A percentile compares a stretch with the other conserved stretches of the same genome.
Evolutionary conservation across 2,113 vertebrate genomes (phyloP).

Genomic region (Microcebus murinus): DNA sequence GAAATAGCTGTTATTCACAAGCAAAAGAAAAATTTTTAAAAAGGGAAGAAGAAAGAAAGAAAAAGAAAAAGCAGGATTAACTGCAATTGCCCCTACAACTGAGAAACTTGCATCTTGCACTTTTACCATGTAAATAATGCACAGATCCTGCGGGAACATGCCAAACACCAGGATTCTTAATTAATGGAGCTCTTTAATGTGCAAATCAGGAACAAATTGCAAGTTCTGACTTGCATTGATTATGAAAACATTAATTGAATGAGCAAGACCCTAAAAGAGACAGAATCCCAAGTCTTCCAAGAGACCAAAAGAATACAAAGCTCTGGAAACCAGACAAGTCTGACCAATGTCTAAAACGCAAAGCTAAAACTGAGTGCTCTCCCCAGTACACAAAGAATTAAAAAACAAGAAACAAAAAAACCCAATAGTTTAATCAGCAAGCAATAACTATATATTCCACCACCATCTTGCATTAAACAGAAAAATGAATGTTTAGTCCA

Average conservation of each 20-base stretch:
- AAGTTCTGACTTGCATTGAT: slow-evolving; percentile 89
- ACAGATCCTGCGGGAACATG: slow-evolving; percentile 86
- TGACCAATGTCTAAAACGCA: slow-evolving; percentile 65
- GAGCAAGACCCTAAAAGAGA: slow-evolving; percentile 84
- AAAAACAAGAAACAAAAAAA: slow-evolving; percentile 20
- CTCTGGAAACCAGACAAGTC: slow-evolving; percentile 62
- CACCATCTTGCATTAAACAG: slow-evolving; percentile 48
- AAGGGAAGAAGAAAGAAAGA: background rate
- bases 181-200: slow-evolving; percentile 91
- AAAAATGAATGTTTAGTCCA: slow-evolving; percentile 66
- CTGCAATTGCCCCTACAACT: slow-evolving; percentile 79
- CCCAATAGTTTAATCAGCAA: slow-evolving; percentile 56
- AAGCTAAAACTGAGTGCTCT: slow-evolving; percentile 57
- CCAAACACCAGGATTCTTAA: slow-evolving; percentile 88
- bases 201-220: slow-evolving; percentile 90
- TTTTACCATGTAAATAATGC: slow-evolving; percentile 87
- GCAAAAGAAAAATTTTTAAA: background rate
- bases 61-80: slow-evolving; percentile 62
- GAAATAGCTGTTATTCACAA: slow-evolving; percentile 65
- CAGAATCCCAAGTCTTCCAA: slow-evolving; percentile 78
- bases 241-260: slow-evolving; percentile 90
- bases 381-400: slow-evolving; percentile 55
- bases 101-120: slow-evolving; percentile 84
- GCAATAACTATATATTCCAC: slow-evolving; percentile 65
- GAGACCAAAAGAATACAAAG: slow-evolving; percentile 82